A percentile compares a stretch with the other conserved stretches of the same genome.
These are phyloP conservation scores for Tubulanus polymorphus DNA, from an alignment of 2,888 invertebrate genomes.

Conservation along the genomic window DNA sequence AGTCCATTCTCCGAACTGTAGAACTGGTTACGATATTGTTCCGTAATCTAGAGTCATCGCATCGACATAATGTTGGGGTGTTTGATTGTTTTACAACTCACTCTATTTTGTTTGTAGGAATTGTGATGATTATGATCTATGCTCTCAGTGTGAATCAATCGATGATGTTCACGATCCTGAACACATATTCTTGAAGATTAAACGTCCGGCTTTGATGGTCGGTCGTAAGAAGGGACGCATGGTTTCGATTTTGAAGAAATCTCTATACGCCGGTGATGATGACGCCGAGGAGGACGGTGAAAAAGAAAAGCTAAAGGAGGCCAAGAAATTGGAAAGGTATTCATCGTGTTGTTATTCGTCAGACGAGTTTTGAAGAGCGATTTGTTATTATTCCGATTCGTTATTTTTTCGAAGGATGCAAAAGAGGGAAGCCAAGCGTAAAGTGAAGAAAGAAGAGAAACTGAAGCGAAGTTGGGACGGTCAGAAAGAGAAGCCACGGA, in stretches of 20 bases:
- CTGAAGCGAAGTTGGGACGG: conserved; percentile 29
- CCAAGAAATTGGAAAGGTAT: neutral
- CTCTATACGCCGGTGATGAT: conserved; percentile 21
- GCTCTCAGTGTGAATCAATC: conserved; percentile 45
- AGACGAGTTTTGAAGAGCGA: neutral
- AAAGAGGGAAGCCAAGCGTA: conserved; percentile 30
- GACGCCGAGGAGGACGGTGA: conserved; percentile 32
- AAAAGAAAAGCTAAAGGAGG: conserved; percentile 11
- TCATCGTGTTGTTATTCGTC: neutral
- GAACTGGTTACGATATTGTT: too few species aligned
- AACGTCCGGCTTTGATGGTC: conserved; percentile 29
- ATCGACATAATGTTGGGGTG: too few species aligned
- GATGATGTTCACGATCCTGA: conserved; percentile 35
- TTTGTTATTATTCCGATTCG: neutral
- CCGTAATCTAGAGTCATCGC: too few species aligned
- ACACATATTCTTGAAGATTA: conserved; percentile 50
- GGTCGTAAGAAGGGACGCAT: conserved; percentile 23
- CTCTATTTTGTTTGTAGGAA: conserved; percentile 32
- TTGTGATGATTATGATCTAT: conserved; percentile 51
- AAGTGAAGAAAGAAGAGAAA: conserved; percentile 33
- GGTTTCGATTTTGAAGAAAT: conserved; percentile 28
- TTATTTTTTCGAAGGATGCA: too few species aligned
- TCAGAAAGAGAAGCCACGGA: conserved; percentile 21
- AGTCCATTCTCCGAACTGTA: too few species aligned
- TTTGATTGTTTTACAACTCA: too few species aligned